Evolutionary conservation across 2,888 invertebrate genomes (phyloP).

Genomic region (Melieria picta): DNA sequence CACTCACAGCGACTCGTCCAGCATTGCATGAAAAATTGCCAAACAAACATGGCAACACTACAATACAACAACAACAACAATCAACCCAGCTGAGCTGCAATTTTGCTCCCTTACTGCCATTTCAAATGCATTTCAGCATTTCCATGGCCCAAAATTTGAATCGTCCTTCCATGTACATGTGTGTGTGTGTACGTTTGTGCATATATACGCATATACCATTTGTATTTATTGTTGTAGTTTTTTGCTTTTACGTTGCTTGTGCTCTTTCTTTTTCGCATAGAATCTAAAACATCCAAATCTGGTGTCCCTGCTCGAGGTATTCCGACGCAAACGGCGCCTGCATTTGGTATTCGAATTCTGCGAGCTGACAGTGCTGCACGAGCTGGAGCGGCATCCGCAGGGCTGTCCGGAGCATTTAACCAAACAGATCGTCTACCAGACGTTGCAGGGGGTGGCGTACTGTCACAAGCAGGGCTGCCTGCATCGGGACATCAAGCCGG

Average conservation of each 20-base stretch:
- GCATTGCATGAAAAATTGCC: no score
- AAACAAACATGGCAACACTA: no score
- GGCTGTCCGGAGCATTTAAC: slow-evolving; percentile 93
- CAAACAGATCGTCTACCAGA: slow-evolving; percentile 95
- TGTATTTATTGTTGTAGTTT: no score
- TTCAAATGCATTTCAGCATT: no score
- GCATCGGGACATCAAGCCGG: slow-evolving; percentile 97
- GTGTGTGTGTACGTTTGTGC: no score
- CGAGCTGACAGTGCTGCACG: slow-evolving; percentile 95
- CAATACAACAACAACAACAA: no score
- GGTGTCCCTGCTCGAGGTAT: slow-evolving; percentile 97
- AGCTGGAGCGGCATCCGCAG: slow-evolving; percentile 91
- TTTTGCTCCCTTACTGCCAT: no score
- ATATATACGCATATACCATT: no score
- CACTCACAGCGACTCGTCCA: no score
- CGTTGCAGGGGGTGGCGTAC: slow-evolving; percentile 93
- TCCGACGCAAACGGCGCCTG: slow-evolving; percentile 91
- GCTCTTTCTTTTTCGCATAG: slow-evolving; percentile 67
- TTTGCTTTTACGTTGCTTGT: not conserved
- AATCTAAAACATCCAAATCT: slow-evolving; percentile 98
- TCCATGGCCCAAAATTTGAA: no score
- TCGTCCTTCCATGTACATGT: no score
- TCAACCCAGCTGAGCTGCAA: no score
- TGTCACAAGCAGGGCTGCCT: slow-evolving; percentile 96
- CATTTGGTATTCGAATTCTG: slow-evolving; percentile 99